A percentile compares a stretch with the other conserved stretches of the same genome.
Evolutionary conservation across 2,888 invertebrate species (phyloP).

Genomic region (Dynastes tityus): DNA sequence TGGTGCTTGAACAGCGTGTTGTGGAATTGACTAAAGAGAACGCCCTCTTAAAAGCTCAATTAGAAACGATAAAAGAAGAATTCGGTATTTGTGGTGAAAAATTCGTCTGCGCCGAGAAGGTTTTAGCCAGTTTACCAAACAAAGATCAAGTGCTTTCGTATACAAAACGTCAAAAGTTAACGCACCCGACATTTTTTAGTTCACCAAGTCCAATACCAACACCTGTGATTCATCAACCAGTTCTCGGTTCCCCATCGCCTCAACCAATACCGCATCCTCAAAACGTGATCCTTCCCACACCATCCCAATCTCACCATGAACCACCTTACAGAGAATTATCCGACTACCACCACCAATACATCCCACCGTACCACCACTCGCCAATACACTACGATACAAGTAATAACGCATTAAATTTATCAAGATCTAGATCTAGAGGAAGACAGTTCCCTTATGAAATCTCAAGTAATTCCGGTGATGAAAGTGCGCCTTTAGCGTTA

Average conservation of each 20-base stretch:
- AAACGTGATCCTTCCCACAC: slow-evolving; percentile 72
- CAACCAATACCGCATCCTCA: slow-evolving; percentile 71
- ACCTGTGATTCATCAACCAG: slow-evolving; percentile 76
- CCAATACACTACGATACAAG: slow-evolving; percentile 66
- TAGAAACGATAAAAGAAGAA: slow-evolving; percentile 94
- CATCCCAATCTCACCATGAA: slow-evolving; percentile 70
- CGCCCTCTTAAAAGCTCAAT: slow-evolving; percentile 92
- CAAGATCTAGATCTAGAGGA: slow-evolving; percentile 67
- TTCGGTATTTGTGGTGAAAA: slow-evolving; percentile 92
- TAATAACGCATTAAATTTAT: slow-evolving; percentile 82
- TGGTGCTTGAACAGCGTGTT: slow-evolving; percentile 95
- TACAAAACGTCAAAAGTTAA: slow-evolving; percentile 81
- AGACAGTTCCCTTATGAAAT: slow-evolving; percentile 86
- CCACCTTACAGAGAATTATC: slow-evolving; percentile 60
- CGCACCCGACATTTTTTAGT: slow-evolving; percentile 71
- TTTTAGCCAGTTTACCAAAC: slow-evolving; percentile 87
- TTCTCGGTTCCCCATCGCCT: slow-evolving; percentile 70
- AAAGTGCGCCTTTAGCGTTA: slow-evolving; percentile 69
- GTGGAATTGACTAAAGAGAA: slow-evolving; percentile 96
- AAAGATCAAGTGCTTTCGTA: slow-evolving; percentile 89
- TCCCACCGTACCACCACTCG: slow-evolving; percentile 60
- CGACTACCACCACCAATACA: slow-evolving; percentile 54
- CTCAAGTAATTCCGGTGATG: slow-evolving; percentile 81
- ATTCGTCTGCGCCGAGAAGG: slow-evolving; percentile 90
- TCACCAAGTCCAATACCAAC: slow-evolving; percentile 75